Evolutionary conservation across 2,113 vertebrate genomes (phyloP), one percentile per base, ranked within the genome.

Genomic region (Gymnorhina tibicen): DNA sequence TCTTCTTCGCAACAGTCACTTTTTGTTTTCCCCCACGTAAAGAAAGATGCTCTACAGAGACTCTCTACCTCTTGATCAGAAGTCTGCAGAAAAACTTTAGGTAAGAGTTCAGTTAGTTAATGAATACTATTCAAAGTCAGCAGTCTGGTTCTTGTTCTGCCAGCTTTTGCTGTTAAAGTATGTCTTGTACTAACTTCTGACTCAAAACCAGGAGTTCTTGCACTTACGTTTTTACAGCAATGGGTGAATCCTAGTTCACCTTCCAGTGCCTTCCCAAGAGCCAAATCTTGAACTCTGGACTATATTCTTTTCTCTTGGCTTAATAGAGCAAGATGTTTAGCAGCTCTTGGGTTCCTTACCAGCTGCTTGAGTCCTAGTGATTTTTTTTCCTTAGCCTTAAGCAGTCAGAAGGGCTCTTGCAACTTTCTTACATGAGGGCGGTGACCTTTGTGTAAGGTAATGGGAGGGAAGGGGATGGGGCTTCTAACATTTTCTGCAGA

Each of bases 361-460:
- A 85, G 39, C 47, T 69, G 39, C 23, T 33, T 60, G 8, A 88
- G 30, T 80, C 37, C 26, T 83, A 35, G 11, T 78, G 28, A 8
- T 41, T 41, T 62, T 78, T 44, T 79, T 81, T 37, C 47, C 24
- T 76, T 66, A 50, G 8, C 11, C 6, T 75, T 69, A 14, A 64
- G 35, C 13, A 62, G 41, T 39, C 8, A 42, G 41, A 70, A 52
- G 33, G 13, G 20, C 6, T 74, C 35, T 53, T 83, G 49, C 11
- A 73, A 24, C 5, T 6, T 62, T n/a, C 44, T 53, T 55, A 17
- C 11, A 13, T 59, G 69, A n/a, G 24, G 13, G 5, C 0, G 0
- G 13, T 42, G 17, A 16, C 28, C 24, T 83, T 56, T 77, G 13
- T 6, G 18, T 46, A 66, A 91, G 13, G 27, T 32, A 33, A 11